phyloP scores from a whole-genome alignment of 2,113 vertebrate species.

The Chionomys nivalis region DNA sequence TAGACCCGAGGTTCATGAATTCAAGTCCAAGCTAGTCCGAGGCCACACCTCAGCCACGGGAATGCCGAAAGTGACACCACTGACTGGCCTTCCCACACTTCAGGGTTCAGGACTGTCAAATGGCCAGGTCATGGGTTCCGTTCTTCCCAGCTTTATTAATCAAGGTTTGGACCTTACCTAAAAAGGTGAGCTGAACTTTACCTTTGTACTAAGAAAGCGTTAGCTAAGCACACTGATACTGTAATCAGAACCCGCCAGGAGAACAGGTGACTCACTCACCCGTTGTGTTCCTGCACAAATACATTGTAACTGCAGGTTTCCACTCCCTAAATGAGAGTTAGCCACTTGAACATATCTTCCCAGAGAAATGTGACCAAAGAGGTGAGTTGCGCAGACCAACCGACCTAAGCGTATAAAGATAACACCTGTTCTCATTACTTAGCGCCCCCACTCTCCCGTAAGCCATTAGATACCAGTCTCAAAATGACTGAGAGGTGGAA shows the following conservation, averaged over 20 bases:
- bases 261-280: not conserved
- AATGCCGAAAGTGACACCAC: not conserved
- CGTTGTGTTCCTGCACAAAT: not conserved
- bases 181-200: not conserved
- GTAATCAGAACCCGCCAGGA: conserved; percentile 1
- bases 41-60: not conserved
- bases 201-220: conserved; percentile 7
- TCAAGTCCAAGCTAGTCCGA: not conserved
- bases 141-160: not conserved
- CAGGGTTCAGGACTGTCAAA: not conserved
- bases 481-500: conserved; percentile 15
- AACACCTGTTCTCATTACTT: not conserved
- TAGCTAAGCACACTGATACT: not conserved
- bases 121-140: not conserved
- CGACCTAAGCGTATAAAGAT: not conserved
- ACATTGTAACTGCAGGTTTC: not conserved
- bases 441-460: not conserved
- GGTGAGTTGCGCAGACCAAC: not conserved
- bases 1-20: not conserved
- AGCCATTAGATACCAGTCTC: not conserved
- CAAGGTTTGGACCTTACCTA: not conserved
- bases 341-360: not conserved
- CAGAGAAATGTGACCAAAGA: not conserved
- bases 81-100: conserved; percentile 2
- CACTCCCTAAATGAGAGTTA: not conserved